Evolutionary conservation across 2,888 invertebrate species (phyloP).

Genomic region (Fissipunctia ypsillon): DNA sequence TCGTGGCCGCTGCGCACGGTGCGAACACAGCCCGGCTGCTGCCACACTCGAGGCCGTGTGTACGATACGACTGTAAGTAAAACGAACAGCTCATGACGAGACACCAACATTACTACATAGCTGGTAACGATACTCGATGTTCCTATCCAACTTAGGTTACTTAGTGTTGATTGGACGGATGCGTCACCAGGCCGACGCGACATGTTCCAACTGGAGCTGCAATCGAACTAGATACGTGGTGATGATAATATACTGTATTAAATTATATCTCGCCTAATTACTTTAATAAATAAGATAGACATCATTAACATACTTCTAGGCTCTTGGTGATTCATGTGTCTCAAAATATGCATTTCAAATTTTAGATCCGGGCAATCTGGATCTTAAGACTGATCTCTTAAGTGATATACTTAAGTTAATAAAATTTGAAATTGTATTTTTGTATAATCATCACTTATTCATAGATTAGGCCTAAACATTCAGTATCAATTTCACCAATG

Average conservation of each 20-base stretch:
- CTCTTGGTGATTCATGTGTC: slow-evolving; percentile 61
- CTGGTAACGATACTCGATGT: slow-evolving; percentile 51
- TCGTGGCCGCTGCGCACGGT: neutral
- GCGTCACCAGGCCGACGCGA: slow-evolving; percentile 51
- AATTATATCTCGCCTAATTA: slow-evolving; percentile 47
- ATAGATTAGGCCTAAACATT: slow-evolving; percentile 61
- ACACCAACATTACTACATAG: slow-evolving; percentile 41
- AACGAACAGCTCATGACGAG: slow-evolving; percentile 33
- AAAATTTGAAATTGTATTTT: slow-evolving; percentile 75
- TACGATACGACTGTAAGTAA: slow-evolving; percentile 53
- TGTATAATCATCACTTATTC: slow-evolving; percentile 65
- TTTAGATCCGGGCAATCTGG: slow-evolving; percentile 67
- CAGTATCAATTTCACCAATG: neutral
- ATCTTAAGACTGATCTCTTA: slow-evolving; percentile 72
- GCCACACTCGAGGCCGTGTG: slow-evolving; percentile 40
- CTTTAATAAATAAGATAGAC: slow-evolving; percentile 46
- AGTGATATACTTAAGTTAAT: slow-evolving; percentile 68
- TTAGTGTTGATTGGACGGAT: slow-evolving; percentile 55
- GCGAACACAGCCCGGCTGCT: neutral
- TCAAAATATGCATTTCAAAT: slow-evolving; percentile 74
- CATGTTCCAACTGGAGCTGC: slow-evolving; percentile 27
- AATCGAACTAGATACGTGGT: slow-evolving; percentile 23
- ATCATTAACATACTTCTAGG: slow-evolving; percentile 29
- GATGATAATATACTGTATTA: slow-evolving; percentile 20
- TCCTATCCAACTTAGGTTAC: slow-evolving; percentile 61